Conservation (phyloP, 2,797 vertebrate species). For the Clarias platycephalus region DNA sequence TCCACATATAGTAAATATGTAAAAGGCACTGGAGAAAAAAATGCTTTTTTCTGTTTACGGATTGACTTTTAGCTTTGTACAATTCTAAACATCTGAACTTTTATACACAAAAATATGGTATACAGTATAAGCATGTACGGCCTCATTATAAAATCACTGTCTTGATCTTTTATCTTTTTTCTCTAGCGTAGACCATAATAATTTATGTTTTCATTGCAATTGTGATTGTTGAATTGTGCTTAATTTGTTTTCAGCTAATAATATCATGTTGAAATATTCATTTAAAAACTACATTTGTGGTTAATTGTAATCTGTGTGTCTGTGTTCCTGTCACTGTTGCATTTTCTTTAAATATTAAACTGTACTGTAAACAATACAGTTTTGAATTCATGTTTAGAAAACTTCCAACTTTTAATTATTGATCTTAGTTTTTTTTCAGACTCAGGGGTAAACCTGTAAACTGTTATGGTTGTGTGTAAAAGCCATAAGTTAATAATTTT, state of each 20-base stretch:
- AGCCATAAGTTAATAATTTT: conserved; percentile 9
- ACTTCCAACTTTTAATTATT: conserved; percentile 51
- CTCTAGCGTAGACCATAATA: conserved; percentile 65
- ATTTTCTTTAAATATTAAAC: conserved; percentile 69
- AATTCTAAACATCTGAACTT: neutral
- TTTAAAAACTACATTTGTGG: neutral
- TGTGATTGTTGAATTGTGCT: conserved; percentile 71
- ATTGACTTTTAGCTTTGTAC: neutral
- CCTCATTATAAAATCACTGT: neutral
- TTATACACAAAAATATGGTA: neutral
- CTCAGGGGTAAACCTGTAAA: conserved; percentile 33
- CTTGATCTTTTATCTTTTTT: conserved; percentile 27
- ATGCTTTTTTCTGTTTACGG: neutral
- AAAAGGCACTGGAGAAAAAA: neutral
- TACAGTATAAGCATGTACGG: neutral
- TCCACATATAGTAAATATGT: neutral
- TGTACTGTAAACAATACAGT: conserved; percentile 67
- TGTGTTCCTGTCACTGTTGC: conserved; percentile 54
- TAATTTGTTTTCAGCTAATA: conserved; percentile 71
- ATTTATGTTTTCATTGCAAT: conserved; percentile 64
- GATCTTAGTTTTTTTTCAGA: neutral
- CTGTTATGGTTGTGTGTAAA: neutral
- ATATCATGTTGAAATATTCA: conserved; percentile 51
- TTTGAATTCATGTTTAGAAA: conserved; percentile 40
- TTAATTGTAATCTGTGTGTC: conserved; percentile 38